Conservation (phyloP, 2,113 vertebrate species). For the Tympanuchus pallidicinctus region DNA sequence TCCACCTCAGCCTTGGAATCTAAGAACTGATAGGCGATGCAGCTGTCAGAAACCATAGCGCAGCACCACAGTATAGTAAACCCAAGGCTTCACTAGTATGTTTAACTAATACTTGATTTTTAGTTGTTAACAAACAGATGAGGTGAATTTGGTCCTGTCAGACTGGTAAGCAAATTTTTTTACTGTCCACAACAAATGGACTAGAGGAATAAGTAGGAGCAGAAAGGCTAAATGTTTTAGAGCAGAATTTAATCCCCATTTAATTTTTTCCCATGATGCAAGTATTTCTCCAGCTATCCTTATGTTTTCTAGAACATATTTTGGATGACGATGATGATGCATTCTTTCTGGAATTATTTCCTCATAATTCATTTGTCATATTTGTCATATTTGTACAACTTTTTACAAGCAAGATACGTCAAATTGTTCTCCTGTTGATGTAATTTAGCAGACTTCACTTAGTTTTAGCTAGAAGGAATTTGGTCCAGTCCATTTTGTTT, state of each 20-base stretch:
- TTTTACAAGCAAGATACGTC: slow-evolving; percentile 34
- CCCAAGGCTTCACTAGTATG: not conserved
- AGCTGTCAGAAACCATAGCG: not conserved
- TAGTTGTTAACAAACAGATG: not conserved
- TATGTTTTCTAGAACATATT: not conserved
- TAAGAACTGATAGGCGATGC: not conserved
- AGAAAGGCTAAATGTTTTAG: not conserved
- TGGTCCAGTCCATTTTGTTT: not conserved
- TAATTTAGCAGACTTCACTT: not conserved
- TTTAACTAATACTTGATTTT: not conserved
- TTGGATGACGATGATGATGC: not conserved
- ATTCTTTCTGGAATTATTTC: slow-evolving; percentile 36
- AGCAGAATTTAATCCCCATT: slow-evolving; percentile 16
- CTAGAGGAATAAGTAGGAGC: not conserved
- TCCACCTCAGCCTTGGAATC: not conserved
- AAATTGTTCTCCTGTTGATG: slow-evolving; percentile 35
- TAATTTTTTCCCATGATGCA: slow-evolving; percentile 19
- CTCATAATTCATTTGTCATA: slow-evolving; percentile 14
- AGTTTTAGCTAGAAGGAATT: slow-evolving; percentile 13
- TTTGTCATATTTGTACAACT: not conserved
- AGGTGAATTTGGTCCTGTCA: not conserved
- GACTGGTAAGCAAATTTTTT: not conserved
- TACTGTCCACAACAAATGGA: not conserved
- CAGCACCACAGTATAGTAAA: not conserved
- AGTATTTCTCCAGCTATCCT: not conserved